These are phyloP conservation scores for Mamestra configurata DNA, from an alignment of 1,140 invertebrate species.

Conservation along the genomic window DNA sequence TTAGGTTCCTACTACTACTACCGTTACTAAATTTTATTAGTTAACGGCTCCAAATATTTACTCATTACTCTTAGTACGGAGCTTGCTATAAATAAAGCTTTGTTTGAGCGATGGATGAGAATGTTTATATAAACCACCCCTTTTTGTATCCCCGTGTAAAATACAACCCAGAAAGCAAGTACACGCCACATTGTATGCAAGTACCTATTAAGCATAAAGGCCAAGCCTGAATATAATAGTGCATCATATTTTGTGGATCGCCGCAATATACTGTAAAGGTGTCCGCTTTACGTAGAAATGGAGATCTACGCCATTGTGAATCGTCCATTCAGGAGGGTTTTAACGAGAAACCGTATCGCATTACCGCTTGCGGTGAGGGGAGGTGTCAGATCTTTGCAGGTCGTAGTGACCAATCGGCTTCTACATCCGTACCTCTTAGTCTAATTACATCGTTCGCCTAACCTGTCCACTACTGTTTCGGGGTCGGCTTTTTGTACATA, in stretches of 20 bases:
- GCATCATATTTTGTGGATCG: slow-evolving; percentile 34
- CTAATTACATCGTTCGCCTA: neutral
- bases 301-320: slow-evolving; percentile 20
- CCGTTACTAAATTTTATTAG: neutral
- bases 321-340: neutral
- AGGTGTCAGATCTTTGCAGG: neutral
- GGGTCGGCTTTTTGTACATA: neutral
- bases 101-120: slow-evolving; percentile 26
- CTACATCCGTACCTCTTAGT: neutral
- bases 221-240: slow-evolving; percentile 21
- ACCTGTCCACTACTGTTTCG: neutral
- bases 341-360: slow-evolving; percentile 12
- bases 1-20: neutral
- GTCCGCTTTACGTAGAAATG: neutral
- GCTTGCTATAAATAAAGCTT: neutral
- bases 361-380: neutral
- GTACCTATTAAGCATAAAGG: slow-evolving; percentile 21
- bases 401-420: slow-evolving; percentile 4
- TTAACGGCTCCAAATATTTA: slow-evolving; percentile 1
- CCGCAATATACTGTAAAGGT: slow-evolving; percentile 1
- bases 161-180: slow-evolving; percentile 11
- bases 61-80: neutral
- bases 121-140: slow-evolving; percentile 10
- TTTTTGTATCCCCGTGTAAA: slow-evolving; percentile 31
- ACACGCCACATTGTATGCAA: slow-evolving; percentile 23